phyloP scores from a whole-genome alignment of 2,888 invertebrate genomes.

The Diogma glabrata region DNA sequence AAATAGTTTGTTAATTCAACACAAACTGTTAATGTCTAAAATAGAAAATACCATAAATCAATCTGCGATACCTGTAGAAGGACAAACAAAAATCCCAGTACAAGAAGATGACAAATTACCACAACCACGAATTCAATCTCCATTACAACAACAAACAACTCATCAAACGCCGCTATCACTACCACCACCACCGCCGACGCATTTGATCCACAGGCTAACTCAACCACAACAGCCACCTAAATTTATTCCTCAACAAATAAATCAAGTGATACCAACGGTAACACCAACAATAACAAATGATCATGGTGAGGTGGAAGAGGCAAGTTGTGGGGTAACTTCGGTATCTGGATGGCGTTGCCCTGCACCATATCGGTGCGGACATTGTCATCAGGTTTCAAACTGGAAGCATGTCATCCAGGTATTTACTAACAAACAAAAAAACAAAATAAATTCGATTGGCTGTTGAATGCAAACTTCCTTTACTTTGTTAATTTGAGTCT shows the following conservation, averaged over 20 bases:
- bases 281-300: constrained; percentile 7
- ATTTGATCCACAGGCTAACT: background rate
- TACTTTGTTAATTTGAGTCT: too few species aligned
- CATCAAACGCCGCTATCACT: background rate
- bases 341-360: constrained; percentile 38
- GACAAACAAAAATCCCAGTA: too few species aligned
- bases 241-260: background rate
- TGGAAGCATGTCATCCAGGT: constrained; percentile 82
- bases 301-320: constrained; percentile 41
- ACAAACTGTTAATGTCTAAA: too few species aligned
- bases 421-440: constrained; percentile 35
- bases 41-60: too few species aligned
- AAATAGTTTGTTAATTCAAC: too few species aligned
- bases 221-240: background rate
- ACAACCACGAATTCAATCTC: too few species aligned
- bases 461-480: too few species aligned
- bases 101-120: background rate
- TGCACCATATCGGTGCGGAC: constrained; percentile 60
- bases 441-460: too few species aligned
- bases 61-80: too few species aligned
- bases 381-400: constrained; percentile 70
- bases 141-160: background rate
- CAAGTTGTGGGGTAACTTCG: constrained; percentile 36
- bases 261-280: constrained; percentile 5
- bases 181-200: background rate